Percentiles rank a stretch among this genome's conserved stretches.
phyloP scores from a whole-genome alignment of 2,113 vertebrate species.

The Calidris pygmaea region DNA sequence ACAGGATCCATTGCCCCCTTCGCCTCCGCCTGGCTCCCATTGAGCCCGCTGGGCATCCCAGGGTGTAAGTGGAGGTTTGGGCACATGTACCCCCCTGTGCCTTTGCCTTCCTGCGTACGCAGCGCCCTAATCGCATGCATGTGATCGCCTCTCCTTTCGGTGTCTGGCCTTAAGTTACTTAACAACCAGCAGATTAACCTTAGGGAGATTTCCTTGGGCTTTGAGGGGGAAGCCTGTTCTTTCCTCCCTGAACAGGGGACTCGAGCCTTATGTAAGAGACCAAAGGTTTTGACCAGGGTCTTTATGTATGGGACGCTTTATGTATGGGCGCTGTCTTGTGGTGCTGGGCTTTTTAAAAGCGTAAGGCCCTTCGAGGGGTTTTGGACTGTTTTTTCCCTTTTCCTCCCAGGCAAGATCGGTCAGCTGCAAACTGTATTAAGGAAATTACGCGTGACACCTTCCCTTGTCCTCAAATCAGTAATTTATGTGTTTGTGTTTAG shows the following conservation, averaged over 20 bases:
- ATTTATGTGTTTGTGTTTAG: background rate
- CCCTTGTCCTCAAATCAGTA: background rate
- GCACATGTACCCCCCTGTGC: fast-evolving
- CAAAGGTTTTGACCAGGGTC: background rate
- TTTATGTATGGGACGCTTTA: background rate
- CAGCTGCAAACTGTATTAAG: background rate
- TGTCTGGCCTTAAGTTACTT: slow-evolving; percentile 24
- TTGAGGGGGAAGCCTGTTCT: background rate
- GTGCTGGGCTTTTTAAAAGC: background rate
- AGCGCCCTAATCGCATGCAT: background rate
- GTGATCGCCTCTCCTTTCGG: background rate
- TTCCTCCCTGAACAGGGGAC: background rate
- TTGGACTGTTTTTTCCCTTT: background rate
- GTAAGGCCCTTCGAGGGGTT: background rate
- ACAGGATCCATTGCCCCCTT: background rate
- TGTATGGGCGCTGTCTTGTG: background rate
- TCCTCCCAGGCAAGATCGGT: background rate
- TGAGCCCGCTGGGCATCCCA: fast-evolving
- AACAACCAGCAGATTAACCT: slow-evolving; percentile 31
- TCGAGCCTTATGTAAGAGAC: background rate
- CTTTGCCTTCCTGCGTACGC: background rate
- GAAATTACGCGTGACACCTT: background rate
- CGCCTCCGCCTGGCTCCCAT: background rate
- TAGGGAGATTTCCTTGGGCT: slow-evolving; percentile 12
- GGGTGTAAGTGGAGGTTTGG: background rate